Evolutionary conservation across 1,140 invertebrate species (phyloP), one percentile per base, ranked within the genome.

Genomic region (Sitophilus oryzae): DNA sequence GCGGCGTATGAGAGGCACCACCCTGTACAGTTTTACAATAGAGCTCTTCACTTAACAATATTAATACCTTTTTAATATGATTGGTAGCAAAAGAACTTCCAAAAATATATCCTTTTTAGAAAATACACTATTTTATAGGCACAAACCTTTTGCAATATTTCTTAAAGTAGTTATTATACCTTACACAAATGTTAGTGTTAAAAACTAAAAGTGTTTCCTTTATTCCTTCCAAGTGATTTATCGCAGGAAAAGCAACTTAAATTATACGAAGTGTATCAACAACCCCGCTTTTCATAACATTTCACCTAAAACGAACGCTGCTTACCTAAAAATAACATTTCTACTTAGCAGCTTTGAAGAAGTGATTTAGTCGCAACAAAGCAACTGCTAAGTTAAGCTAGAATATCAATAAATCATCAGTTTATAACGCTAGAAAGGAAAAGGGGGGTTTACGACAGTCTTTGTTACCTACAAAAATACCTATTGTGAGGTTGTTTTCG

Each of bases 401-500:
- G 36, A 60, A 58, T 66, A 55, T 60, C 64, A 55, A 66, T 66
- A 66, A 66, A 66, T 66, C 62, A 66, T 64, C 52, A 53, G 52
- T 62, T 61, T 64, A 58, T 64, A 57, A 55, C 61, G 49, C 42
- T 34, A 50, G 52, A 58, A 25, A 53, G 43, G 56, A 58, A 64
- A 59, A 58, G 59, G 51, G 53, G 59, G 57, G 60, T 63, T 66
- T 60, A 66, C 58, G 60, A 58, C 51, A 50, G 65, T 62, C 58
- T 60, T 66, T 66, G 65, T 66, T 66, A 66, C 65, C 65, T 66
- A 61, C 64, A 65, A 66, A 66, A 66, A 64, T 66, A 66, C 65
- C 65, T 66, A 66, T 66, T 60, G 60, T 62, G 44, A 58, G 56
- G 48, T 57, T 64, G 64, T 66, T 63, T 61, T 62, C 52, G 48